phyloP scores from a whole-genome alignment of 2,113 vertebrate species.

The Pelecanus crispus region DNA sequence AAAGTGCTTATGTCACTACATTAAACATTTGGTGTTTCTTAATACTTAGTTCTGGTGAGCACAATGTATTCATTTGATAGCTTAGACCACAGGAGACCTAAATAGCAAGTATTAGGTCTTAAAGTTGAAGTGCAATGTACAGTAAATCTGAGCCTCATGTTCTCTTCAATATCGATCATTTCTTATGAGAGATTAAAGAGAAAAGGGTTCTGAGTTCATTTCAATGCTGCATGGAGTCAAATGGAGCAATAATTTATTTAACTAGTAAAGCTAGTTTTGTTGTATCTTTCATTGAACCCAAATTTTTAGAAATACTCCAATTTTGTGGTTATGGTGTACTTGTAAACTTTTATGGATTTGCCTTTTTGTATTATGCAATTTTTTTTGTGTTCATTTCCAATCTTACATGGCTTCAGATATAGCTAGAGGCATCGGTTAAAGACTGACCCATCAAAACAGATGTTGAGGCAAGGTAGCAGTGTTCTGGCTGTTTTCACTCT shows the following conservation, averaged over 20 bases:
- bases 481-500: slow-evolving; percentile 29
- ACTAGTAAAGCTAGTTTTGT: slow-evolving; percentile 34
- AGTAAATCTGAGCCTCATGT: slow-evolving; percentile 81
- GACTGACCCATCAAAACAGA: neutral
- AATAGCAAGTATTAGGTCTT: slow-evolving; percentile 75
- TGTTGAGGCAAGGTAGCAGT: neutral
- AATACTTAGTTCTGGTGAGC: slow-evolving; percentile 71
- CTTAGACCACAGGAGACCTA: slow-evolving; percentile 66
- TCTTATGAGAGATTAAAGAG: slow-evolving; percentile 69
- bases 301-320: slow-evolving; percentile 63
- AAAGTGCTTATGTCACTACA: slow-evolving; percentile 81
- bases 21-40: slow-evolving; percentile 75
- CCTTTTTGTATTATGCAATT: slow-evolving; percentile 63
- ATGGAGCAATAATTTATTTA: slow-evolving; percentile 76
- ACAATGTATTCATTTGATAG: slow-evolving; percentile 66
- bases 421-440: neutral
- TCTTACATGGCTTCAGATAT: slow-evolving; percentile 31
- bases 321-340: slow-evolving; percentile 59
- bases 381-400: slow-evolving; percentile 51
- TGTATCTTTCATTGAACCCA: slow-evolving; percentile 39
- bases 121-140: slow-evolving; percentile 90
- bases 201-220: slow-evolving; percentile 70
- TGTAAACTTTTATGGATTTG: slow-evolving; percentile 50
- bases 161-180: slow-evolving; percentile 80
- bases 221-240: slow-evolving; percentile 79